Evolutionary conservation across 2,797 vertebrate genomes (phyloP).

Genomic region (Bradypodion pumilum): DNA sequence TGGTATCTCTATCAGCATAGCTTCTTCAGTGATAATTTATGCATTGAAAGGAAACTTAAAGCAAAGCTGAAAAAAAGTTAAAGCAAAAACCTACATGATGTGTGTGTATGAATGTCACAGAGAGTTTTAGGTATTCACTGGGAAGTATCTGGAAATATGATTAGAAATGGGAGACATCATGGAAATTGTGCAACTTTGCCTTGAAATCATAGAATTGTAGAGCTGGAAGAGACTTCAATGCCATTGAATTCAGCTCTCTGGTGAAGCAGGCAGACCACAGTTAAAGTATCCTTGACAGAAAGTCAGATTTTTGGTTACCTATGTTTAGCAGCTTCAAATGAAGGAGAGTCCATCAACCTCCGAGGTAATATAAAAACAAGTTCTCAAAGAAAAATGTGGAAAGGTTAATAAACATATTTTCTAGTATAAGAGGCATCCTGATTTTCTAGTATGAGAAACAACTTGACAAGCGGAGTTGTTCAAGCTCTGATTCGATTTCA

Average conservation of each 20-base stretch:
- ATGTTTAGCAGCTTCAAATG: too few relatives aligned
- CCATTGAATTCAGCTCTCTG: too few relatives aligned
- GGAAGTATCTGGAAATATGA: background rate
- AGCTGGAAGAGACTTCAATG: too few relatives aligned
- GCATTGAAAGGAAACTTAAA: slow-evolving; percentile 3
- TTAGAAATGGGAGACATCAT: background rate
- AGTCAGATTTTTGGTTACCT: too few relatives aligned
- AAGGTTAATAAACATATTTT: background rate
- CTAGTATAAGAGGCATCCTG: background rate
- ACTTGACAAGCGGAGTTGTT: background rate
- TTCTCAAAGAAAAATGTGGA: background rate
- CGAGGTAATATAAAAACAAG: background rate
- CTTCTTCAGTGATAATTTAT: slow-evolving; percentile 30
- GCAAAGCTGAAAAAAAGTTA: slow-evolving; percentile 3
- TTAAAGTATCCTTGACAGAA: too few relatives aligned
- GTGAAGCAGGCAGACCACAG: too few relatives aligned
- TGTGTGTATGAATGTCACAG: background rate
- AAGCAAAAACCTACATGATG: background rate
- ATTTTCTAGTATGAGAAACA: background rate
- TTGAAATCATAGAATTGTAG: too few relatives aligned
- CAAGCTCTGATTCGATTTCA: background rate
- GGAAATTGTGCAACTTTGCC: background rate
- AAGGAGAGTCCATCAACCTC: too few relatives aligned
- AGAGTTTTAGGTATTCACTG: slow-evolving; percentile 20
- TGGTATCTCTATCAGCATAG: slow-evolving; percentile 36